Evolutionary conservation across 1,140 invertebrate species (phyloP).

Genomic region (Nephotettix cincticeps): DNA sequence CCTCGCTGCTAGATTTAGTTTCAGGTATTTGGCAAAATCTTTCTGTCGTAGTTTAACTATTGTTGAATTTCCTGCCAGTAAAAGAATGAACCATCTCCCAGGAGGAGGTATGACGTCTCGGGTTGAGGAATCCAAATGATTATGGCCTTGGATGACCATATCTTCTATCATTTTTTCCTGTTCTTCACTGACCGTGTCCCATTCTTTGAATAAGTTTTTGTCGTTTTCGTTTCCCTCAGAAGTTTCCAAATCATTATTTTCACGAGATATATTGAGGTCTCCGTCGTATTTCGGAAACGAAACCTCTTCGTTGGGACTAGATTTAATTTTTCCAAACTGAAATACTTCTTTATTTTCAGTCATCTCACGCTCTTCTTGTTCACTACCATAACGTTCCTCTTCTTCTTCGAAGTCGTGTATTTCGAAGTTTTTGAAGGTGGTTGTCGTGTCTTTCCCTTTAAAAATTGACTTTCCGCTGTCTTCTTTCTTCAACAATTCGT

Average conservation of each 20-base stretch:
- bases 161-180: constrained; percentile 40
- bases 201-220: constrained; percentile 39
- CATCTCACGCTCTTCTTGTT: constrained; percentile 37
- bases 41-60: constrained; percentile 43
- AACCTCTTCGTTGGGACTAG: neutral
- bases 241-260: neutral
- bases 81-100: constrained; percentile 40
- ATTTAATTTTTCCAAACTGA: constrained; percentile 9
- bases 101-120: constrained; percentile 24
- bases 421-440: constrained; percentile 11
- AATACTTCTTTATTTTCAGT: constrained; percentile 11
- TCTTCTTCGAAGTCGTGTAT: constrained; percentile 11
- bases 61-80: constrained; percentile 45
- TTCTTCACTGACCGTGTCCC: constrained; percentile 41
- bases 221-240: constrained; percentile 25
- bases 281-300: neutral
- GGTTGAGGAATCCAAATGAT: constrained; percentile 8
- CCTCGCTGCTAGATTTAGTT: constrained; percentile 46
- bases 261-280: neutral
- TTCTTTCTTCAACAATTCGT: neutral
- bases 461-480: constrained; percentile 5
- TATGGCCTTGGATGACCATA: constrained; percentile 34
- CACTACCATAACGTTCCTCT: constrained; percentile 30
- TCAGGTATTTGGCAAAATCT: constrained; percentile 46
- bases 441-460: constrained; percentile 7